phyloP scores from a whole-genome alignment of 2,113 vertebrate genomes.

The Neofelis nebulosa region DNA sequence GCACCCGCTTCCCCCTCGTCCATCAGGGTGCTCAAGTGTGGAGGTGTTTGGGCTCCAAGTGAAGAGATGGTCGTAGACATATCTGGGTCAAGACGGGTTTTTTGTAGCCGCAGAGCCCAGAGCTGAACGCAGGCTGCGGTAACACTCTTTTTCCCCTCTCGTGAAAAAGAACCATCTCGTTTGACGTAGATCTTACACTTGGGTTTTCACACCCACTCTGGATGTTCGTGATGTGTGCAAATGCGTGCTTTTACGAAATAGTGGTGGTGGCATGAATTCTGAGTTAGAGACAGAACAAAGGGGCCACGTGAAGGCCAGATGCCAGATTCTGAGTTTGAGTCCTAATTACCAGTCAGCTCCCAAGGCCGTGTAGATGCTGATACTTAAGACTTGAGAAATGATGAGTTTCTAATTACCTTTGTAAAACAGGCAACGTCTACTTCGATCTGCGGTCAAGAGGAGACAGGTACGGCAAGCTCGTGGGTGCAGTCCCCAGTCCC shows the following conservation, averaged over 20 bases:
- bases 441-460: slow-evolving; percentile 93
- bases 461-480: slow-evolving; percentile 90
- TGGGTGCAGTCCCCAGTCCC: slow-evolving; percentile 60
- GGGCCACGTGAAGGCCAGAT: not conserved
- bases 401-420: not conserved
- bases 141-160: not conserved
- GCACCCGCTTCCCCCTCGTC: no score
- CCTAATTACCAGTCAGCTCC: not conserved
- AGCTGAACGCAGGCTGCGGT: not conserved
- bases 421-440: slow-evolving; percentile 93
- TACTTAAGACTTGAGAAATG: rapidly evolving
- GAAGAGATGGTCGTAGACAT: no score
- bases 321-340: not conserved
- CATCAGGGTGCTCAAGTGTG: not conserved
- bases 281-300: no score
- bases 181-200: not conserved
- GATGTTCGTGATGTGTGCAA: not conserved
- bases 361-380: rapidly evolving
- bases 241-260: not conserved
- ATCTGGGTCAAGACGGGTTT: not conserved
- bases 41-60: not conserved
- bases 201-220: not conserved
- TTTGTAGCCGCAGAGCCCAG: not conserved
- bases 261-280: not conserved
- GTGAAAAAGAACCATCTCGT: not conserved